phyloP scores from a whole-genome alignment of 2,888 invertebrate genomes.

The Drepanosiphum platanoidis region DNA sequence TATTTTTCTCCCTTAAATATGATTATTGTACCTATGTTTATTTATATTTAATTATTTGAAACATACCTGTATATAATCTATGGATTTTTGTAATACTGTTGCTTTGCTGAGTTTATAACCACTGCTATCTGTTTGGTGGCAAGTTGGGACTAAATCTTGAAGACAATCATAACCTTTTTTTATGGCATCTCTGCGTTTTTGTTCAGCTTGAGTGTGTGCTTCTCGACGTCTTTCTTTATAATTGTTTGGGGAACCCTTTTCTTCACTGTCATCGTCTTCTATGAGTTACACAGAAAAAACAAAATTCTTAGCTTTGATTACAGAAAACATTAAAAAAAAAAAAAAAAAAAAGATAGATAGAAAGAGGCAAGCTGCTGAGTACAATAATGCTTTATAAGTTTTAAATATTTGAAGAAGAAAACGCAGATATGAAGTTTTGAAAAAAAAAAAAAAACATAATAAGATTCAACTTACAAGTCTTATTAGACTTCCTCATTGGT shows the following conservation, averaged over 20 bases:
- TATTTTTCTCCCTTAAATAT: too few species aligned
- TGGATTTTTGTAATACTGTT: constrained; percentile 92
- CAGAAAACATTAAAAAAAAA: not conserved
- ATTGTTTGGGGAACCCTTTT: constrained; percentile 75
- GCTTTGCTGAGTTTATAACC: constrained; percentile 97
- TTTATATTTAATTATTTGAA: not conserved
- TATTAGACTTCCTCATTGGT: constrained; percentile 23
- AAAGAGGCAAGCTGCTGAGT: constrained; percentile 28
- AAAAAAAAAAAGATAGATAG: not conserved
- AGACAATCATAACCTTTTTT: constrained; percentile 96
- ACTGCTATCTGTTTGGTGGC: constrained; percentile 90
- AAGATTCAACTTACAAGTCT: constrained; percentile 48
- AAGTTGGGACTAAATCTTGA: constrained; percentile 92
- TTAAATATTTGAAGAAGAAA: constrained; percentile 30
- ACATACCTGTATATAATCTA: constrained; percentile 79
- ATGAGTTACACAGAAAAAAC: constrained; percentile 63
- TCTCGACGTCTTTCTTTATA: constrained; percentile 94
- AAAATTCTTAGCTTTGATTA: constrained; percentile 67
- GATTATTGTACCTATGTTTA: too few species aligned
- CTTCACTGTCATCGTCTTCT: constrained; percentile 74
- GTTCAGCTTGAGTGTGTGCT: constrained; percentile 96
- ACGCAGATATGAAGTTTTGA: constrained; percentile 34
- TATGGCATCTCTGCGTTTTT: constrained; percentile 95
- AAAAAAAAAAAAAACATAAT: too few species aligned
- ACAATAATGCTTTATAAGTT: not conserved